A percentile compares a stretch with the other conserved stretches of the same genome.
Evolutionary conservation across 2,113 vertebrate species (phyloP).

Genomic region (Amblyornis subalaris): DNA sequence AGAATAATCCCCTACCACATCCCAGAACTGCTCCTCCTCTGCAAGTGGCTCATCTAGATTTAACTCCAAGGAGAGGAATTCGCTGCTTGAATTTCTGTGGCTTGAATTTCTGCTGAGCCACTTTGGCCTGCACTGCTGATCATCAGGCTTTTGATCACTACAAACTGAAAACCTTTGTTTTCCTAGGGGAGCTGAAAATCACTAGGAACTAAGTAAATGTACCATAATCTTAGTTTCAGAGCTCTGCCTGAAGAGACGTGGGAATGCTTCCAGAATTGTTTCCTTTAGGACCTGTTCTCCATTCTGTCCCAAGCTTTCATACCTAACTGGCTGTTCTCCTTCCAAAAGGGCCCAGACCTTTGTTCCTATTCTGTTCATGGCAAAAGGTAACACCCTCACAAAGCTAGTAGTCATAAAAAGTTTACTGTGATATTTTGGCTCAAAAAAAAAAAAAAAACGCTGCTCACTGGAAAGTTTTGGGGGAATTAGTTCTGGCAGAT

Average conservation of each 20-base stretch:
- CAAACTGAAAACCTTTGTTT: background rate
- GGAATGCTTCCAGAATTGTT: background rate
- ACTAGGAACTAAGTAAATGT: background rate
- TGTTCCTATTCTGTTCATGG: background rate
- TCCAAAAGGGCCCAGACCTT: background rate
- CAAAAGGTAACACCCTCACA: background rate
- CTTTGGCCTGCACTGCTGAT: background rate
- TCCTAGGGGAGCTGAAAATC: background rate
- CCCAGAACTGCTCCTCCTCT: background rate
- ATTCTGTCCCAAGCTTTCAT: background rate
- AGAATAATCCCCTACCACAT: background rate
- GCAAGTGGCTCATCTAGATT: background rate
- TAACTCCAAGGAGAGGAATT: background rate
- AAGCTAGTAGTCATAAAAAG: background rate
- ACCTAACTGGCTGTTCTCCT: background rate
- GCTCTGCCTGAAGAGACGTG: background rate
- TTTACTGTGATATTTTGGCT: background rate
- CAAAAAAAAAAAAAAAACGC: background rate
- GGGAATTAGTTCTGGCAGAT: background rate
- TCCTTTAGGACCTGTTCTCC: background rate
- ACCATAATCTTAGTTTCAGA: background rate
- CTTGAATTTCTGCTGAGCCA: background rate
- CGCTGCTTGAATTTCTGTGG: background rate
- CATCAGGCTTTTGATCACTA: background rate
- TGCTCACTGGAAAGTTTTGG: background rate